Evolutionary conservation across 1,140 invertebrate genomes (phyloP).

Genomic region (Paramacrobiotus metropolitanus): DNA sequence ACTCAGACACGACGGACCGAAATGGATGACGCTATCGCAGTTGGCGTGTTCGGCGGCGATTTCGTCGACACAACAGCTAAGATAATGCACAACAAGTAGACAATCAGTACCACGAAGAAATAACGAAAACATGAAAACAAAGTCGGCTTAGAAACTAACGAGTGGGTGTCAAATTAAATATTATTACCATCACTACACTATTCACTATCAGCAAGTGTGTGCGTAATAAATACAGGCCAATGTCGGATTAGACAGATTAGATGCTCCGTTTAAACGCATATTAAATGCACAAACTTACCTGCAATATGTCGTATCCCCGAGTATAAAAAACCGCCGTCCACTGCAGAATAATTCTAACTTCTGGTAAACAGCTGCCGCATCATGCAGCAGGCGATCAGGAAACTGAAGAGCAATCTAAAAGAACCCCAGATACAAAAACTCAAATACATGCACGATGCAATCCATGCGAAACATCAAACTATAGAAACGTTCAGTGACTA

Average conservation of each 20-base stretch:
- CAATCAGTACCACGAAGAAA: no score
- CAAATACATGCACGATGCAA: no score
- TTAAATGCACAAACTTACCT: slow-evolving; percentile 30
- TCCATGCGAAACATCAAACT: no score
- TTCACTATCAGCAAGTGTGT: background rate
- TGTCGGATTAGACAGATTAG: slow-evolving; percentile 6
- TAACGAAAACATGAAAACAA: slow-evolving; percentile 7
- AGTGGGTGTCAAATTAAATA: background rate
- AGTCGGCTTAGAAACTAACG: background rate
- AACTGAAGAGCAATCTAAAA: slow-evolving; percentile 65
- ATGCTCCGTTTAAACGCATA: slow-evolving; percentile 3
- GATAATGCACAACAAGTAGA: no score
- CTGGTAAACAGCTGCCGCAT: slow-evolving; percentile 40
- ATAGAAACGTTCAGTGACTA: no score
- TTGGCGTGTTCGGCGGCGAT: slow-evolving; percentile 56
- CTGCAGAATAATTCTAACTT: slow-evolving; percentile 34
- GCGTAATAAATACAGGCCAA: background rate
- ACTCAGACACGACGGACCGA: slow-evolving; percentile 62
- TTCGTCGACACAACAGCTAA: slow-evolving; percentile 80
- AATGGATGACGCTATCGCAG: slow-evolving; percentile 68
- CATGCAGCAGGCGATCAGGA: slow-evolving; percentile 48
- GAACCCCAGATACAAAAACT: no score
- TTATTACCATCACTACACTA: background rate
- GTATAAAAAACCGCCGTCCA: slow-evolving; percentile 42
- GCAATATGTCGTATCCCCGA: slow-evolving; percentile 78